Base-by-base conservation (phyloP, 2,113 vertebrate genomes). In the Barnardius zonarius region DNA sequence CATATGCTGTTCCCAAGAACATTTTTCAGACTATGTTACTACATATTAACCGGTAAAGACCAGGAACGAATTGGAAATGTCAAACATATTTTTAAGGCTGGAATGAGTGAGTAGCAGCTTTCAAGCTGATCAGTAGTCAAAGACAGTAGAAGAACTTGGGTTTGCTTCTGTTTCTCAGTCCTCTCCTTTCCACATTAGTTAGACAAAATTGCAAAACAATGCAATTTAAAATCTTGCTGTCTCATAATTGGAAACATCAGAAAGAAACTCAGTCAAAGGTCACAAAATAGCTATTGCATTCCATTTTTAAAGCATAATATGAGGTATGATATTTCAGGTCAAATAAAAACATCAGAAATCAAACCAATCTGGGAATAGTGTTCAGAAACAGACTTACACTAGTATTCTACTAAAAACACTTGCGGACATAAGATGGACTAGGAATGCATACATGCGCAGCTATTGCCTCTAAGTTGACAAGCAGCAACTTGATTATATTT, bases 51-150 rank as follows among this genome's bases (percentile, higher is more conserved):
- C 17, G 73, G 19, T 57, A 49, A 66, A 90, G 44, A 70, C 24
- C 88, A 41, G 52, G 37, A 62, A 69, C 78, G 72, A 83, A 84
- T 86, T 84, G 73, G 73, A 92, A 96, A 88, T n/a, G 54, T 92
- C 77, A 94, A 74, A 86, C 8, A 27, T 59, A 66, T 61, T 94
- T 93, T 89, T 84, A 86, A 81, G 37, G 12, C 14, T 88, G 72
- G 35, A 90, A 86, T 73, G 35, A 83, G 28, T 72, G 37, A 86
- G 10, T 43, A 80, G 68, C 25, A 69, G 7, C 11, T 84, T 86
- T 57, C 46, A 81, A 73, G 49, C 10, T 78, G 59, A 84, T 91
- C 76, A 63, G 51, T 84, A 94, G 41, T 91, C 61, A 84, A 13
- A 31, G n/a, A 54, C 5, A 70, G 64, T 22, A 63, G 11, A 66